Evolutionary conservation across 2,888 invertebrate species (phyloP), one percentile per base, ranked within the genome.

Genomic region (Amiota mariae): DNA sequence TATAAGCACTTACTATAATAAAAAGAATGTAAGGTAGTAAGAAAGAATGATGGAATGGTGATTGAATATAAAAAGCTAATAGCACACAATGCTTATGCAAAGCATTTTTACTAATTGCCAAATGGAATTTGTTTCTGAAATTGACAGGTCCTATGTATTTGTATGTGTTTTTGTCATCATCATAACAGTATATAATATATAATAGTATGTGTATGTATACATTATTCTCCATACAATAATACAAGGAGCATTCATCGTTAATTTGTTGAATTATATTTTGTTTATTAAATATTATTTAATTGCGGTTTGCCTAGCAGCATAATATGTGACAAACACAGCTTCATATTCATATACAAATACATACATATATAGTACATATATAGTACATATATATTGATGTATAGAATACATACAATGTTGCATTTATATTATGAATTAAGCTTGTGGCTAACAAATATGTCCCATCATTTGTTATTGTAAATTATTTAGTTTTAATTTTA

Each of bases 221-320:
- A n/a, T 48, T 56, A 51, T 20, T 12, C 47, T 46, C 18, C 36
- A 36, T 36, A 6, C 36, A 36, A 36, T 36, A 36, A 36, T 36
- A 36, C 8, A 1, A 36, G 24, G 3, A 36, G 24, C 6, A 36
- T 36, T 6, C 3, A 51, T 66, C 66, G 61, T 66, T 51, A n/a
- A 56, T 36, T 68, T 68, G 46, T 49, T 24, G 11, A 56, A 70
- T 73, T 73, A 64, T 54, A 3, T 20, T 72, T 70, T 61, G 73
- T 72, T 48, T 72, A 76, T 71, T 70, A 51, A 51, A 74, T 73
- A 66, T 73, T 59, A 76, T 79, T 75, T 76, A 72, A 77, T 73
- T 78, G 76, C 64, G 72, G 72, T 64, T 74, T 24, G 54, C 72
- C 10, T n/a, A 6, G 20, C 8, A 15, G 67, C n/a, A 64, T 24